Evolutionary conservation across 2,888 invertebrate genomes (phyloP).

Genomic region (Anorthoa munda): DNA sequence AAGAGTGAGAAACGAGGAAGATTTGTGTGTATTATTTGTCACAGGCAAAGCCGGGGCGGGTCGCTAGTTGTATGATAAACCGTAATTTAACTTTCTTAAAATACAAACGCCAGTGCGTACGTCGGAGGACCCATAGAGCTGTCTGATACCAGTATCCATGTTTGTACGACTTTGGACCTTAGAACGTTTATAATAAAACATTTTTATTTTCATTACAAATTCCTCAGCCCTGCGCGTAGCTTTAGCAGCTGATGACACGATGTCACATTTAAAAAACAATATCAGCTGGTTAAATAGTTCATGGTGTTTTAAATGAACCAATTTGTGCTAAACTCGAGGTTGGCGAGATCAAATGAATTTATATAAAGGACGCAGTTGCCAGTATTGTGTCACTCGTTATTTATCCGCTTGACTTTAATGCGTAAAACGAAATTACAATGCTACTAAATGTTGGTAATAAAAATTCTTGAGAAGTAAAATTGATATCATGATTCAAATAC

Average conservation of each 20-base stretch:
- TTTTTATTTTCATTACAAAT: background rate
- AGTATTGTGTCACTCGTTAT: conserved; percentile 28
- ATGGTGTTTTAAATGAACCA: conserved; percentile 10
- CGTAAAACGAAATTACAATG: conserved; percentile 6
- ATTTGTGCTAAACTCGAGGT: conserved; percentile 49
- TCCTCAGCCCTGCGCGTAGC: background rate
- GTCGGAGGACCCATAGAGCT: background rate
- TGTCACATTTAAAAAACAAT: conserved; percentile 4
- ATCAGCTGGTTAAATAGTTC: conserved; percentile 18
- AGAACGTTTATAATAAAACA: background rate
- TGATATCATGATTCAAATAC: background rate
- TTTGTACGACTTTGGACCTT: background rate
- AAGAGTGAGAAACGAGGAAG: too few species aligned
- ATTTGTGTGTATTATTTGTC: too few species aligned
- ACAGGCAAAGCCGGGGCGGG: too few species aligned
- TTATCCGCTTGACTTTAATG: conserved; percentile 7
- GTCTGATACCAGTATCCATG: background rate
- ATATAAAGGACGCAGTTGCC: conserved; percentile 30
- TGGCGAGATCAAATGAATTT: conserved; percentile 58
- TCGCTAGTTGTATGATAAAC: too few species aligned
- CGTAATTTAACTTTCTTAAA: too few species aligned
- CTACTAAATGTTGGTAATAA: background rate
- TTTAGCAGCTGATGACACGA: conserved; percentile 4
- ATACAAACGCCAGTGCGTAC: too few species aligned
- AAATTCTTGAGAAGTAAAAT: conserved; percentile 12